These are phyloP conservation scores for Pseudonaja textilis DNA, from an alignment of 2,113 vertebrate species.

Conservation along the genomic window DNA sequence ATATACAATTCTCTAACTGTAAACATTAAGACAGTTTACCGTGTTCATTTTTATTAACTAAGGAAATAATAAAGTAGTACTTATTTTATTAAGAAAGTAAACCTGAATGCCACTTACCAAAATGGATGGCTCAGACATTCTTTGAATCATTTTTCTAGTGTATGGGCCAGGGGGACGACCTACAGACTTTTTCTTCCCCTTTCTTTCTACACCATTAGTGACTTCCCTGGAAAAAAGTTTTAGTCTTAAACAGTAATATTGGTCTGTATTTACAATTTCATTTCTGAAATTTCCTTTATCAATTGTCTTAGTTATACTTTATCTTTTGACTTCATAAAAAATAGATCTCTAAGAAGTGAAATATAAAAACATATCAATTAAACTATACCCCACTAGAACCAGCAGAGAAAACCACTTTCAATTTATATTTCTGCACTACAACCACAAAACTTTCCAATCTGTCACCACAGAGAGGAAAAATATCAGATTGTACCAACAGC, in stretches of 20 bases:
- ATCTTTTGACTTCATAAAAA: not conserved
- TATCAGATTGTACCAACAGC: not conserved
- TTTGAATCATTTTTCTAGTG: slow-evolving; percentile 81
- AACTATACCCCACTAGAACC: not conserved
- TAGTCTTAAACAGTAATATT: slow-evolving; percentile 5
- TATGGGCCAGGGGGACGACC: slow-evolving; percentile 82
- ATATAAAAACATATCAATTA: not conserved
- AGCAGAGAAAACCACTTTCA: not conserved
- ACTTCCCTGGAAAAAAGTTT: slow-evolving; percentile 74
- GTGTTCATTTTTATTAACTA: slow-evolving; percentile 11
- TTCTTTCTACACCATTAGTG: slow-evolving; percentile 87
- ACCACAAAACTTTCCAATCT: not conserved
- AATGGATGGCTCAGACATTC: slow-evolving; percentile 70
- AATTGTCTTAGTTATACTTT: not conserved
- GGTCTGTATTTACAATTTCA: not conserved
- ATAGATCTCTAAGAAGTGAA: not conserved
- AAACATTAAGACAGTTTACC: not conserved
- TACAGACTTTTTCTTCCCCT: slow-evolving; percentile 88
- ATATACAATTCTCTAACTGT: not conserved
- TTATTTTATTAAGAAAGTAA: not conserved
- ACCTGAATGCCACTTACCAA: slow-evolving; percentile 66
- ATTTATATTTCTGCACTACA: not conserved
- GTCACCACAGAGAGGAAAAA: not conserved
- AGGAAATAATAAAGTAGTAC: not conserved
- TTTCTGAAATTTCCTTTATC: slow-evolving; percentile 5